phyloP scores from a whole-genome alignment of 2,797 vertebrate species.

The Hoplostethus mediterraneus region DNA sequence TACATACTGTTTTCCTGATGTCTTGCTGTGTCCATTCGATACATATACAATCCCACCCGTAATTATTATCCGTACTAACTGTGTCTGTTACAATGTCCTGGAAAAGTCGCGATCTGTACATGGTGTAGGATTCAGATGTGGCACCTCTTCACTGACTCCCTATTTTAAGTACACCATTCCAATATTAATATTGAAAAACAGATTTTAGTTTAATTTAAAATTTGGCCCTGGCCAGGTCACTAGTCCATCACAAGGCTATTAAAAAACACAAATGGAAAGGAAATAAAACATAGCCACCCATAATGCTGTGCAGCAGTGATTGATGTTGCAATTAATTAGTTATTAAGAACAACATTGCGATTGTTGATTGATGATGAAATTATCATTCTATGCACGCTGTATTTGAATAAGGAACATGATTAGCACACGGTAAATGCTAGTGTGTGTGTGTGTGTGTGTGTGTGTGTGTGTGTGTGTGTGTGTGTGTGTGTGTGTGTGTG shows the following conservation, averaged over 20 bases:
- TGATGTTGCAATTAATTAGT: background rate
- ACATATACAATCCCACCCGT: slow-evolving; percentile 2
- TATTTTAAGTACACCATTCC: too few species aligned
- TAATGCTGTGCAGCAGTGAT: background rate
- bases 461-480: too few species aligned
- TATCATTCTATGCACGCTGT: background rate
- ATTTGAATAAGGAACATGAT: background rate
- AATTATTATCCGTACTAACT: slow-evolving; percentile 20
- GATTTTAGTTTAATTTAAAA: too few species aligned
- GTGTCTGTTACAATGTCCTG: background rate
- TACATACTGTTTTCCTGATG: slow-evolving; percentile 21
- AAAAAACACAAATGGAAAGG: background rate
- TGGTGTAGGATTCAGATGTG: background rate
- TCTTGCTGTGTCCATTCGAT: slow-evolving; percentile 8
- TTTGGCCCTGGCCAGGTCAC: too few species aligned
- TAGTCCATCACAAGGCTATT: too few species aligned
- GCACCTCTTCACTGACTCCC: too few species aligned
- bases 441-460: too few species aligned
- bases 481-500: too few species aligned
- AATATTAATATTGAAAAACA: background rate
- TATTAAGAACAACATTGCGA: background rate
- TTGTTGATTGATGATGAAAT: background rate
- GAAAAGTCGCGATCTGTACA: slow-evolving; percentile 1
- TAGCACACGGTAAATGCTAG: background rate
- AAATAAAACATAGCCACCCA: background rate